These are phyloP conservation scores for Orthonychiurus folsomi DNA, from an alignment of 2,888 invertebrate genomes.

Conservation along the genomic window DNA sequence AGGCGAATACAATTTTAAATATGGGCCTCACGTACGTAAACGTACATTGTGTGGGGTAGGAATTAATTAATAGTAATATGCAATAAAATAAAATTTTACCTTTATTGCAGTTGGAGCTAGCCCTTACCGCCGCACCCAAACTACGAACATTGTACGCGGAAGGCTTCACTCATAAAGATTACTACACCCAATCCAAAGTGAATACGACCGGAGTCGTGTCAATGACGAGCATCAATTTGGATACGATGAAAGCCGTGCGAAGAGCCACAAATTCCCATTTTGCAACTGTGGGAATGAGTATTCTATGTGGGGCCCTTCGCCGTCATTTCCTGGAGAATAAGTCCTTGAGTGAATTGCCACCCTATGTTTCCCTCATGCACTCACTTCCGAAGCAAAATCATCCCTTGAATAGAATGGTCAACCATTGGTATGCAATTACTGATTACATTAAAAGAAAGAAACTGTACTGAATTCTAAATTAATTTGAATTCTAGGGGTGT, in stretches of 20 bases:
- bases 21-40: no score
- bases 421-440: constrained; percentile 29
- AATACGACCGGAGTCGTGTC: constrained; percentile 30
- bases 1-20: no score
- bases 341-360: constrained; percentile 15
- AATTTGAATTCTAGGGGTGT: constrained; percentile 25
- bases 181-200: constrained; percentile 26
- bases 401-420: constrained; percentile 31
- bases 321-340: constrained; percentile 24
- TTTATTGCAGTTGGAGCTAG: constrained; percentile 9
- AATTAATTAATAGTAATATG: no score
- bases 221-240: constrained; percentile 28
- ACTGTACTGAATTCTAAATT: constrained; percentile 1
- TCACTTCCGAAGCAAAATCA: constrained; percentile 34
- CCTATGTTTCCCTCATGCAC: constrained; percentile 33
- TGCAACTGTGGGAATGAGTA: constrained; percentile 35
- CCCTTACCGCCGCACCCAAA: constrained; percentile 18
- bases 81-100: background rate
- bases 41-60: no score
- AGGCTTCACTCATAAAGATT: constrained; percentile 28
- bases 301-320: constrained; percentile 32
- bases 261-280: constrained; percentile 30
- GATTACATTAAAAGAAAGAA: background rate
- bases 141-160: constrained; percentile 28
- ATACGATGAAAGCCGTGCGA: constrained; percentile 26